Base-by-base conservation (phyloP, 1,140 invertebrate genomes). In the Leptestheria dahalacensis region DNA sequence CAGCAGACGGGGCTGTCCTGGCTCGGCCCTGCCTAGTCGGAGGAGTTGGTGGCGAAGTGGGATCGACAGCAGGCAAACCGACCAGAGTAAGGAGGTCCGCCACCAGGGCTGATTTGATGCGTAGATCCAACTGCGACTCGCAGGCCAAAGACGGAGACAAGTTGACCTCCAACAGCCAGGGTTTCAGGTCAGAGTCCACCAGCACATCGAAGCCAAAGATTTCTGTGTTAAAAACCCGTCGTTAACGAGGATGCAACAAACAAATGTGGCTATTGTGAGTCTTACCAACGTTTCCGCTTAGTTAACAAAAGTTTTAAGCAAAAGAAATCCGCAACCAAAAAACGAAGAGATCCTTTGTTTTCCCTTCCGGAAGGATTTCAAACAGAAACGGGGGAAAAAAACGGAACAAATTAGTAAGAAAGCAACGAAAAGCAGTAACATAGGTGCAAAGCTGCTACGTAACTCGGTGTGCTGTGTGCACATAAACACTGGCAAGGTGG, bases 171-270 rank as follows among this genome's bases (percentile, higher is more conserved):
- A 95, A 70, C 18, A 97, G 71, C 92, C 92, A 97, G 0, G 93
- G 91, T 70, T 92, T 92, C 60, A 95, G 71, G 61, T 83, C 82
- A 59, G 87, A 83, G 73, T 97, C 93, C 51, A 97, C 83, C 18
- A 97, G 71, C 62, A 96, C 89, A 73, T 97, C 93, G 73, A 95
- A 95, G n/a, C 93, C 93, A 71, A 91, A 97, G 21, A 97, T 70
- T 73, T 97, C 90, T 88, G 78, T 65, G 67, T 75, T 68, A 66
- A 68, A 73, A 66, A 72, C 75, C 23, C 66, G 64, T 50, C 66
- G 55, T 61, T 11, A 56, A 46, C 54, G 26, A 21, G 24, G 6
- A 63, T 60, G 6, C 25, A 61, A 29, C n/a, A 4, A 61, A 51
- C 56, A 1, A 15, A 21, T 2, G 55, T 2, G 20, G 21, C 18